Evolutionary conservation across 2,797 vertebrate genomes (phyloP).

Genomic region (Columba guinea): DNA sequence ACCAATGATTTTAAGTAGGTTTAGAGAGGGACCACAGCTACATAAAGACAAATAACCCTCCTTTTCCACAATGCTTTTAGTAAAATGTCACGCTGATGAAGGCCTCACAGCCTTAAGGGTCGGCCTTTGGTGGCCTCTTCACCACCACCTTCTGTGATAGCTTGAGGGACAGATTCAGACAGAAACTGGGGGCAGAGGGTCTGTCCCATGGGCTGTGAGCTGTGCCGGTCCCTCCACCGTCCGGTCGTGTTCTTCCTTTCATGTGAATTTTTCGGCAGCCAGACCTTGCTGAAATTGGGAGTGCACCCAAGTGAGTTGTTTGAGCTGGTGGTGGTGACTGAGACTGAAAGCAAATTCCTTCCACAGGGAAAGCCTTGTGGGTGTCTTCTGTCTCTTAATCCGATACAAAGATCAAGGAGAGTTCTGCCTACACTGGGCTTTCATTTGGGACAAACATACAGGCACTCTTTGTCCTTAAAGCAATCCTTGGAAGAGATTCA

Average conservation of each 20-base stretch:
- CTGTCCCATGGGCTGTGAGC: not conserved
- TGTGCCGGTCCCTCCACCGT: not conserved
- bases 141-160: not conserved
- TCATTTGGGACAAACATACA: not conserved
- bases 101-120: not conserved
- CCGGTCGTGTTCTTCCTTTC: not conserved
- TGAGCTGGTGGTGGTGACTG: not conserved
- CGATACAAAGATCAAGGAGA: not conserved
- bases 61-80: not conserved
- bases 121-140: not conserved
- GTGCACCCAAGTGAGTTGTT: not conserved
- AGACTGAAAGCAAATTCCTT: not conserved
- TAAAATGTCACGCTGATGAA: not conserved
- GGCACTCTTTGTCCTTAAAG: not conserved
- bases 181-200: not conserved
- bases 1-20: not conserved
- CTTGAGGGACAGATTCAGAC: not conserved
- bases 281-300: not conserved
- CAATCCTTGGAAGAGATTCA: not conserved
- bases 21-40: not conserved
- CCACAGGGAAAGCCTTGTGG: not conserved
- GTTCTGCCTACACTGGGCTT: not conserved
- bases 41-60: not conserved
- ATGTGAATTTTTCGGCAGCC: not conserved
- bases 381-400: not conserved